Conservation (phyloP, 2,113 vertebrate species). For the Rallus limicola region DNA sequence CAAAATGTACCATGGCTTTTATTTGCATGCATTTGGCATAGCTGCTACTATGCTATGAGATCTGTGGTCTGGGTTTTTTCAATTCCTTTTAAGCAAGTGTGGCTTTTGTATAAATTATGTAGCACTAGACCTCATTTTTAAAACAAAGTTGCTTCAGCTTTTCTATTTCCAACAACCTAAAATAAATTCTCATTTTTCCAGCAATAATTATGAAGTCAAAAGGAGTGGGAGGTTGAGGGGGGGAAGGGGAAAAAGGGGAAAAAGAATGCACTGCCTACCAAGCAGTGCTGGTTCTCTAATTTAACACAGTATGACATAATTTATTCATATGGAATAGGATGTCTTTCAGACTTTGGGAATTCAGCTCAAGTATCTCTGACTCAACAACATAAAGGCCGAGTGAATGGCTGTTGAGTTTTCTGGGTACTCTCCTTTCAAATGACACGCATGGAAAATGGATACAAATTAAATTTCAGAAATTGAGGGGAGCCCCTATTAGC, state of each 20-base stretch:
- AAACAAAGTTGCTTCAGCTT: background rate
- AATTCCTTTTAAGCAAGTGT: background rate
- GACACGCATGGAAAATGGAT: background rate
- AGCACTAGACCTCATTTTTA: background rate
- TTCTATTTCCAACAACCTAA: background rate
- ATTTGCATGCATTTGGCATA: background rate
- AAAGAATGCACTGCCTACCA: background rate
- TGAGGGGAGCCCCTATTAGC: background rate
- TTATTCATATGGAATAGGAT: background rate
- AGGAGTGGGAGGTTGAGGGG: no score
- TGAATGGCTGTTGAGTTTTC: background rate
- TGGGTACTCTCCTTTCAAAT: background rate
- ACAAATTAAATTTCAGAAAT: background rate
- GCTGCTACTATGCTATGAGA: background rate
- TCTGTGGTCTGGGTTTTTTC: background rate
- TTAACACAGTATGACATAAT: background rate
- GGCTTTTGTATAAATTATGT: background rate
- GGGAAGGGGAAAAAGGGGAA: no score
- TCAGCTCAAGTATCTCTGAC: background rate
- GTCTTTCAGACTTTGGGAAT: background rate
- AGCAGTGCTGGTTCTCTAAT: background rate
- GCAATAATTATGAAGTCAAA: background rate
- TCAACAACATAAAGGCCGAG: background rate
- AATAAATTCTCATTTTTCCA: background rate
- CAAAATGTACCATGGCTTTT: background rate